Base-by-base conservation (phyloP, 2,797 vertebrate species). In the Platalea minor region DNA sequence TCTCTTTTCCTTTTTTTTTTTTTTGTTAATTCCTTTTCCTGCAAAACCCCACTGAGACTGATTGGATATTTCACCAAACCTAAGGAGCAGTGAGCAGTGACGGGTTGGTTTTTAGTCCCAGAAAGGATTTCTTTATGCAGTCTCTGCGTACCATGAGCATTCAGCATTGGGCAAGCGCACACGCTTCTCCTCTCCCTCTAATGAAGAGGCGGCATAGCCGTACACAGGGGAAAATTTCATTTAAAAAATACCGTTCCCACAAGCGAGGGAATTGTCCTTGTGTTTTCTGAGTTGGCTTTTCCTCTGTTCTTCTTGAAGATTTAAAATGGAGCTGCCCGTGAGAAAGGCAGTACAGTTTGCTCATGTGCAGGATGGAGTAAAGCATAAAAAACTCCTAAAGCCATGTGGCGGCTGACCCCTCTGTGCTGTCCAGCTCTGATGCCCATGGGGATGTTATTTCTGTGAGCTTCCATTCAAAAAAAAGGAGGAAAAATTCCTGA, bases 11-110 rank as follows among this genome's bases (percentile, higher is more conserved):
- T 11, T 2, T 60, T n/a, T 28, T 31, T 33, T 20, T 43, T 35
- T 46, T 84, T 72, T 57, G 21, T 68, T 73, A 65, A 82, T 88
- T 87, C 39, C 23, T 90, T 68, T 73, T 86, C 91, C 70, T 65
- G 31, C 94, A 96, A 87, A 68, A 54, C 29, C 70, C 70, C 91
- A 45, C 78, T 80, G 86, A 93, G 69, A 90, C 63, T 80, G 86
- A 93, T 56, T 91, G 80, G 82, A 75, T 83, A 85, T 93, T 96
- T 94, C 81, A 90, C 68, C 74, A 89, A 97, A 95, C 65, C 80
- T 78, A 74, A 70, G 92, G 93, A 84, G n/a, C 45, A 14, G n/a
- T 20, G 65, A 45, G 35, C 48, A 14, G 33, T 20, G 67, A 35
- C 1, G 19, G 48, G 63, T 67, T 77, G 91, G 19, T 33, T 91